Percentiles rank a stretch among this genome's conserved stretches.
Evolutionary conservation across 2,888 invertebrate species (phyloP).

Genomic region (Pyralis farinalis): DNA sequence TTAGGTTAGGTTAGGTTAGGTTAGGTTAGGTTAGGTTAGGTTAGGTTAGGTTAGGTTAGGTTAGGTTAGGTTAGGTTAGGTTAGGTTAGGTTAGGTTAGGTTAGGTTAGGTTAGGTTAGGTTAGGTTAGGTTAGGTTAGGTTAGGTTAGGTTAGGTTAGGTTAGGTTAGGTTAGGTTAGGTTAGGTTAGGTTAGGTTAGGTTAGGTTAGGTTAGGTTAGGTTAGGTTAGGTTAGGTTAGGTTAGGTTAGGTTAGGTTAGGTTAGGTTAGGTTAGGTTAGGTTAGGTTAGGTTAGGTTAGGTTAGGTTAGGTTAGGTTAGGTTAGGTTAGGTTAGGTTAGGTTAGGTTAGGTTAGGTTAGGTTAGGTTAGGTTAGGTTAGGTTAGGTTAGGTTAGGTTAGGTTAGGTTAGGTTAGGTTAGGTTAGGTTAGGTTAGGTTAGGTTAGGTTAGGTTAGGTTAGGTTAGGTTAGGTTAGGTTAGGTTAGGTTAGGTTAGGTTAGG

Average conservation of each 20-base stretch:
- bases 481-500: slow-evolving; percentile 12
- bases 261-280: slow-evolving; percentile 19
- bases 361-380: slow-evolving; percentile 16
- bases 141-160: slow-evolving; percentile 16
- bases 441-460: slow-evolving; percentile 13
- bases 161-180: slow-evolving; percentile 16
- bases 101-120: slow-evolving; percentile 20
- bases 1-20: slow-evolving; percentile 14
- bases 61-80: slow-evolving; percentile 18
- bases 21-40: slow-evolving; percentile 15
- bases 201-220: slow-evolving; percentile 15
- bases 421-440: slow-evolving; percentile 16
- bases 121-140: slow-evolving; percentile 16
- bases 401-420: slow-evolving; percentile 9
- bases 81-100: slow-evolving; percentile 19
- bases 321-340: slow-evolving; percentile 17
- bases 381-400: slow-evolving; percentile 16
- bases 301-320: slow-evolving; percentile 18
- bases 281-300: slow-evolving; percentile 19
- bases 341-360: slow-evolving; percentile 18
- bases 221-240: slow-evolving; percentile 11
- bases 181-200: slow-evolving; percentile 13
- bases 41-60: slow-evolving; percentile 15
- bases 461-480: slow-evolving; percentile 11
- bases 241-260: slow-evolving; percentile 14